Base-by-base conservation (phyloP, 2,113 vertebrate species). In the Apteryx owenii region DNA sequence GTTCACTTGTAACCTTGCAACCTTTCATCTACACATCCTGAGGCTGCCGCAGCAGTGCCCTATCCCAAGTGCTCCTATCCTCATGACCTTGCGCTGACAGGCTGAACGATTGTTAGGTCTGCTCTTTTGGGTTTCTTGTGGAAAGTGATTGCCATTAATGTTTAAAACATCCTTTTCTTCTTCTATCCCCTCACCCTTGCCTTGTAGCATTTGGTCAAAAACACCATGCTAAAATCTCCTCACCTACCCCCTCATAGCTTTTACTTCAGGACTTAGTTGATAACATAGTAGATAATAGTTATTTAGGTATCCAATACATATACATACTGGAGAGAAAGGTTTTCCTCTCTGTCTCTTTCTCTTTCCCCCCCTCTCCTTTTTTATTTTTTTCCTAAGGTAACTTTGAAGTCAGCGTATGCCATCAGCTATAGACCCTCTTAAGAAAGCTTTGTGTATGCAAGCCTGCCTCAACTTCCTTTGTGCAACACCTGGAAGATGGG, bases 311-410 rank as follows among this genome's bases (percentile, higher is more conserved):
- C 3, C 7, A 29, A 18, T 25, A 56, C 10, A 7, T 7, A 85
- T 26, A 38, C 11, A 31, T 23, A 42, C 16, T 40, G 50, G 7
- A 12, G 38, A 29, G 4, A 68, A 5, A 23, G 10, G 3, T 7
- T 31, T 26, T n/a, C 73, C 22, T 28, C 7, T 62, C 13, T 69
- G 3, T 70, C 17, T 40, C 4, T 15, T 4, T 31, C 4, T n/a
- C 4, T 53, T 7, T 7, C 10, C 23, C 6, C 6, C 3, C 6
- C 10, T 8, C 7, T 6, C 12, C 44, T 4, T 10, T 28, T 42
- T 51, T 22, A 36, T 44, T 23, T 54, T 71, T 88, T 54, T 36
- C 7, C 6, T 81, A 25, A 73, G 25, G 10, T 31, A 62, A 23
- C 36, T 56, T 31, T 31, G 38, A 85, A 68, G 13, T 72, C 21